These are phyloP conservation scores for Heloderma charlesbogerti DNA, from an alignment of 2,113 vertebrate genomes.

Conservation along the genomic window DNA sequence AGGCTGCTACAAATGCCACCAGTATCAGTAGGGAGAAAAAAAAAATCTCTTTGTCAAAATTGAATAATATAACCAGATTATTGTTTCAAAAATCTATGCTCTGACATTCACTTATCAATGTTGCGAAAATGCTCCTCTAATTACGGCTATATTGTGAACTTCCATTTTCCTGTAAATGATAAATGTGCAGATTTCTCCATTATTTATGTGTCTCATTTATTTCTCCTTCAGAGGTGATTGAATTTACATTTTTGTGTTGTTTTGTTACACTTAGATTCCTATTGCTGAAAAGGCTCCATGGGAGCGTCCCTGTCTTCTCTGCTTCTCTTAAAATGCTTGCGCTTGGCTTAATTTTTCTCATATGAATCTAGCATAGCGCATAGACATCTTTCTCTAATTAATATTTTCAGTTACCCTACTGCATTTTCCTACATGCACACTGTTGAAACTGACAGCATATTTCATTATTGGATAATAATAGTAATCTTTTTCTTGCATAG, in stretches of 20 bases:
- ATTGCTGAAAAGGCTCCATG: slow-evolving; percentile 5
- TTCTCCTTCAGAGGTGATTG: slow-evolving; percentile 59
- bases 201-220: slow-evolving; percentile 62
- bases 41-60: slow-evolving; percentile 66
- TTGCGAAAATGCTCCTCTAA: slow-evolving; percentile 73
- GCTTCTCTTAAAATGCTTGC: not conserved
- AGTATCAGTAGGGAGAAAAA: slow-evolving; percentile 63
- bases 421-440: not conserved
- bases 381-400: not conserved
- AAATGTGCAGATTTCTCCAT: slow-evolving; percentile 70
- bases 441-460: not conserved
- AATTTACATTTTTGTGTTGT: slow-evolving; percentile 2
- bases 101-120: slow-evolving; percentile 75
- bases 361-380: not conserved
- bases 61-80: slow-evolving; percentile 70
- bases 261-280: not conserved
- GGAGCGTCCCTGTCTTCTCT: slow-evolving; percentile 7
- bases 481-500: not conserved
- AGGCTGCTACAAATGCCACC: slow-evolving; percentile 72
- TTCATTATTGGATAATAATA: not conserved
- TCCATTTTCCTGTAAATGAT: slow-evolving; percentile 68
- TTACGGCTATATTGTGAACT: slow-evolving; percentile 69
- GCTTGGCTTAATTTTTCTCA: not conserved
- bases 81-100: slow-evolving; percentile 72
- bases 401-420: not conserved